Conservation (phyloP, 2,797 vertebrate species). For the Darevskia nairensis region DNA sequence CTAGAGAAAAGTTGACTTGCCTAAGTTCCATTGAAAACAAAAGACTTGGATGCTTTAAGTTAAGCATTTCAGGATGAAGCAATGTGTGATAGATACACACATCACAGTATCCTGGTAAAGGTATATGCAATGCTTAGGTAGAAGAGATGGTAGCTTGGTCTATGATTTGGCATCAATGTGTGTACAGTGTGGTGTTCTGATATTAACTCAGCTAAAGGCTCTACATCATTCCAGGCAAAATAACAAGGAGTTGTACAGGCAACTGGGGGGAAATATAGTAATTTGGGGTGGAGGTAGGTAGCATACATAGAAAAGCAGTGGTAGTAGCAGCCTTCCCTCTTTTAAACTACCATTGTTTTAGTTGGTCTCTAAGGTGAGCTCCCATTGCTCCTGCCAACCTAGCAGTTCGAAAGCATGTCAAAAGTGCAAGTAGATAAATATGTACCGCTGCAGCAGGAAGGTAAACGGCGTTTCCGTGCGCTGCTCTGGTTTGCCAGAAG, state of each 20-base stretch:
- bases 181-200: neutral
- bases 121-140: neutral
- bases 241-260: no score
- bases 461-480: no score
- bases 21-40: neutral
- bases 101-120: neutral
- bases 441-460: no score
- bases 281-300: neutral
- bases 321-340: neutral
- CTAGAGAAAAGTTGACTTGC: neutral
- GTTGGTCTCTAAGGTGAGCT: no score
- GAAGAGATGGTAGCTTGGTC: neutral
- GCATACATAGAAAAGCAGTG: neutral
- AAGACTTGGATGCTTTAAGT: no score
- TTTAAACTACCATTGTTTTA: no score
- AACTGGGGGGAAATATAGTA: no score
- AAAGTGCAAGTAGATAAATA: no score
- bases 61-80: neutral
- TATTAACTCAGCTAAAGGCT: neutral
- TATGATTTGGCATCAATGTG: no score
- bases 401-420: no score
- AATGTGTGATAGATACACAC: neutral
- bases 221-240: neutral
- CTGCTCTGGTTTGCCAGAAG: no score
- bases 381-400: no score